Base-by-base conservation (phyloP, 2,113 vertebrate genomes). In the Myrmecophaga tridactyla region DNA sequence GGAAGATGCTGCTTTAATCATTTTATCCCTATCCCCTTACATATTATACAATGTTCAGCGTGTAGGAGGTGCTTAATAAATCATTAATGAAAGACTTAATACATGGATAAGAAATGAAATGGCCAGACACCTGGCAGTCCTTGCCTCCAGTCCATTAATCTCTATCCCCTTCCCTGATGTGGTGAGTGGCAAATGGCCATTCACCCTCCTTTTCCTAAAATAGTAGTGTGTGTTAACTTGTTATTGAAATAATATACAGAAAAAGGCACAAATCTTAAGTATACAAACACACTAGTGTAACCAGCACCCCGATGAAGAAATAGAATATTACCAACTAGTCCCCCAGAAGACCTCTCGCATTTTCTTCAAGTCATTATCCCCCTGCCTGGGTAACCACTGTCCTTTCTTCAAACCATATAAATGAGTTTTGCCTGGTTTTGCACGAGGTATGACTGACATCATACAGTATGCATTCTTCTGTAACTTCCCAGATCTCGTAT, bases 61-160 rank as follows among this genome's bases (percentile, higher is more conserved):
- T 67, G 53, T 86, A 84, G 69, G 53, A 85, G 72, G 51, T 78
- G 39, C 62, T 75, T 60, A 80, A 69, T 87, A 94, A 97, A 51
- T 51, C 73, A 4, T 67, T 53, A 88, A 31, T 85, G 34, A 96
- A 83, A 84, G 75, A 77, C 23, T 46, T 21, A 73, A 81, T 75
- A 39, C 81, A 48, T 60, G 41, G 56, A 94, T 29, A 36, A 88
- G 53, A 94, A 87, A 69, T 76, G 29, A 92, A 90, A 48, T 70
- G 75, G n/a, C 81, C 86, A 65, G 46, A 90, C 65, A 86, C 56
- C 51, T 58, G 36, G 27, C 77, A 23, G 34, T 89, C 53, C 18
- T 67, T 72, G 20, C 29, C n/a, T 94, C 63, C 78, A 88, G 15
- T 27, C 39, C 27, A 48, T 18, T 67, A 60, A 88, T 91, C 62